A percentile compares a stretch with the other conserved stretches of the same genome.
These are phyloP conservation scores for Drosophila jambulina DNA, from an alignment of 1,140 invertebrate genomes.

Conservation along the genomic window DNA sequence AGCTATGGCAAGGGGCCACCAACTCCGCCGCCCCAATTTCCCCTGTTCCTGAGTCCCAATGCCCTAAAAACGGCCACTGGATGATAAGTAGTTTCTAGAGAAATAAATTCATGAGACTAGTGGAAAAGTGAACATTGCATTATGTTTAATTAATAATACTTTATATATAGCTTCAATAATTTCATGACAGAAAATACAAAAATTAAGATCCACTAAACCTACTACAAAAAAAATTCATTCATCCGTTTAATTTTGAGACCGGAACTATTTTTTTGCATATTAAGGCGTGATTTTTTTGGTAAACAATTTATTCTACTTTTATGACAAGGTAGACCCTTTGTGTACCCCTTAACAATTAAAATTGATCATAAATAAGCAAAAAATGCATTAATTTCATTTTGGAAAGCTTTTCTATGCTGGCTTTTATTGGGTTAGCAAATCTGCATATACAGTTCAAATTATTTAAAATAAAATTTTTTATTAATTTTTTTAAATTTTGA, in stretches of 20 bases:
- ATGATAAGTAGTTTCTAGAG: background rate
- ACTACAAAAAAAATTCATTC: background rate
- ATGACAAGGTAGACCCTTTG: too few relatives aligned
- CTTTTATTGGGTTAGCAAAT: too few relatives aligned
- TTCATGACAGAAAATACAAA: background rate
- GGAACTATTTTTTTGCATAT: background rate
- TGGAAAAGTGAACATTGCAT: background rate
- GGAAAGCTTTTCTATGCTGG: too few relatives aligned
- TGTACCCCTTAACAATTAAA: too few relatives aligned
- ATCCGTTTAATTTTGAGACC: background rate
- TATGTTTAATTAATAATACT: background rate
- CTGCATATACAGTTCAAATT: too few relatives aligned
- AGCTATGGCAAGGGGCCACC: conserved; percentile 28
- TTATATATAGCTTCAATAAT: background rate
- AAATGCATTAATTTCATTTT: too few relatives aligned
- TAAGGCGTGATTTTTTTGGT: background rate
- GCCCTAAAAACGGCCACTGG: conserved; percentile 20
- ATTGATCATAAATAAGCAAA: too few relatives aligned
- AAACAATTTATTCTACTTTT: background rate
- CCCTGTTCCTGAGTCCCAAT: conserved; percentile 18
- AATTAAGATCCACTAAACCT: rapidly evolving
- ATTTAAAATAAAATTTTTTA: too few relatives aligned
- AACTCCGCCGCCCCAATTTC: background rate
- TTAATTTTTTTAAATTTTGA: too few relatives aligned
- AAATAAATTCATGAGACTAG: background rate